phyloP scores from a whole-genome alignment of 2,113 vertebrate genomes.

The Callospermophilus lateralis region DNA sequence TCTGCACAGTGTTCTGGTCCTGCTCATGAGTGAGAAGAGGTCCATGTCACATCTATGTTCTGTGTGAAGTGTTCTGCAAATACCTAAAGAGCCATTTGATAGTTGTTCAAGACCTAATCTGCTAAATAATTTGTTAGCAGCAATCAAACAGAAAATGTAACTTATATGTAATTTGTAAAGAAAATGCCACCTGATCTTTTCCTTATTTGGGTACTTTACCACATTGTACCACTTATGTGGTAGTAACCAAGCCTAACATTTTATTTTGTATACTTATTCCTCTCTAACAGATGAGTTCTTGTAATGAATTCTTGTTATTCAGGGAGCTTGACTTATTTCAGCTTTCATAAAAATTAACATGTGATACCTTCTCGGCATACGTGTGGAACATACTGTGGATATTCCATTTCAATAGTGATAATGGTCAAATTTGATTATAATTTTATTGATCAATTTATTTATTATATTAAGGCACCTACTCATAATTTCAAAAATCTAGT shows the following conservation, averaged over 20 bases:
- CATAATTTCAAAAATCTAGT: slow-evolving; percentile 54
- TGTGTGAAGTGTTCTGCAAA: slow-evolving; percentile 53
- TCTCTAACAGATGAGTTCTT: slow-evolving; percentile 13
- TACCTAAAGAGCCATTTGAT: not conserved
- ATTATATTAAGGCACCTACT: slow-evolving; percentile 14
- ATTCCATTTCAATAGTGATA: not conserved
- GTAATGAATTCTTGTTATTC: too few relatives aligned
- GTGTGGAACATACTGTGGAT: not conserved
- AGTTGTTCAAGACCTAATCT: too few relatives aligned
- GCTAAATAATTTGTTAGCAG: not conserved
- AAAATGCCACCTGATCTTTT: slow-evolving; percentile 50
- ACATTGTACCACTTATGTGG: not conserved
- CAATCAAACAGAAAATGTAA: slow-evolving; percentile 22
- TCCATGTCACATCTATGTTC: not conserved
- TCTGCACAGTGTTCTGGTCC: not conserved
- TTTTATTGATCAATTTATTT: slow-evolving; percentile 58
- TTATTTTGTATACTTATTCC: slow-evolving; percentile 38
- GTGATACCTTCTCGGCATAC: not conserved
- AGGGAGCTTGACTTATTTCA: slow-evolving; percentile 45
- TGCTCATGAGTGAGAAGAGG: slow-evolving; percentile 8
- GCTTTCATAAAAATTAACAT: slow-evolving; percentile 49
- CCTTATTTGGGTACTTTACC: slow-evolving; percentile 26
- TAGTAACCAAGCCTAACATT: not conserved
- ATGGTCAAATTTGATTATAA: slow-evolving; percentile 40
- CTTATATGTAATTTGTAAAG: slow-evolving; percentile 48